phyloP scores from a whole-genome alignment of 2,888 invertebrate genomes.

The Neoitamus cyanurus region DNA sequence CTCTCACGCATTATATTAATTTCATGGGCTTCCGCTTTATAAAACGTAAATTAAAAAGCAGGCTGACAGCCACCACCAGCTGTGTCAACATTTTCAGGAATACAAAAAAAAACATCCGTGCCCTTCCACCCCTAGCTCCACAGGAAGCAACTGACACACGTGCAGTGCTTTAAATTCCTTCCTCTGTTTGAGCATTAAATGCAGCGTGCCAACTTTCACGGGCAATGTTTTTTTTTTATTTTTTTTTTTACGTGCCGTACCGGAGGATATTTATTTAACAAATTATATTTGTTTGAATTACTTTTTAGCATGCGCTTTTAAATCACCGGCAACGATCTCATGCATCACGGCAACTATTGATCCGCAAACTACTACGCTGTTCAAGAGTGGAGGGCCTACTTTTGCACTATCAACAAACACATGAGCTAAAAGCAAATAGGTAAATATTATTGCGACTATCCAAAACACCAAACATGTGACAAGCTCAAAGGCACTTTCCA shows the following conservation, averaged over 20 bases:
- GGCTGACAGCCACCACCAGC: neutral
- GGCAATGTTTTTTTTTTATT: neutral
- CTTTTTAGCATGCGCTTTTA: no score
- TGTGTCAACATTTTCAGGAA: constrained; percentile 5
- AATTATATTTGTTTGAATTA: neutral
- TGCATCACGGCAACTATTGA: neutral
- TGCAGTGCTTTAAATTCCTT: neutral
- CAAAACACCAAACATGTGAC: neutral
- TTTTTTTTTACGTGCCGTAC: neutral
- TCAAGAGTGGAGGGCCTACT: neutral
- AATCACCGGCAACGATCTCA: no score
- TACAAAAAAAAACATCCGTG: neutral
- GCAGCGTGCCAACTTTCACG: neutral
- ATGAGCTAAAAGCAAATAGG: no score
- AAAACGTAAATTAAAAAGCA: constrained; percentile 6
- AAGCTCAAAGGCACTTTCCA: neutral
- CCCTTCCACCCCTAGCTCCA: neutral
- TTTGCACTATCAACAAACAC: neutral
- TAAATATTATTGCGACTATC: neutral
- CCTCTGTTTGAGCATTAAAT: neutral
- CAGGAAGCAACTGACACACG: neutral
- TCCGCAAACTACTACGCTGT: neutral
- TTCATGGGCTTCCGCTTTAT: constrained; percentile 27
- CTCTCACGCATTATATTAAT: neutral
- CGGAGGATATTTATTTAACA: neutral